Conservation (phyloP, 2,888 invertebrate genomes). For the Gastrophysa polygoni region DNA sequence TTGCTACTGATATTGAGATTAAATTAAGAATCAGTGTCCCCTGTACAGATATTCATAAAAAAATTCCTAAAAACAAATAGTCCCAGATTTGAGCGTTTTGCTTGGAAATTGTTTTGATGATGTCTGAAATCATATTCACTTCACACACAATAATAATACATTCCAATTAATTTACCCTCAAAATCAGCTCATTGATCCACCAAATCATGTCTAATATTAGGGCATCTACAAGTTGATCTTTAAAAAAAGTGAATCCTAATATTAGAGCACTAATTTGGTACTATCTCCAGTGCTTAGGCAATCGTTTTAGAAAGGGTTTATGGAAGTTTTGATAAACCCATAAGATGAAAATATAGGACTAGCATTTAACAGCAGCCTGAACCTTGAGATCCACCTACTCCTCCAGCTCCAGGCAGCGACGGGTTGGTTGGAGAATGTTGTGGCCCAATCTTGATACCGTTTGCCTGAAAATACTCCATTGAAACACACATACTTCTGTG, state of each 20-base stretch:
- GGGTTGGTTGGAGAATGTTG: constrained; percentile 94
- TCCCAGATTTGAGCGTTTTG: not conserved
- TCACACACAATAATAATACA: not conserved
- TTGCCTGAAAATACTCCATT: constrained; percentile 75
- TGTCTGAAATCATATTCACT: not conserved
- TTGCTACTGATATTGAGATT: constrained; percentile 29
- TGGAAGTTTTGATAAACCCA: constrained; percentile 17
- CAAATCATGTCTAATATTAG: constrained; percentile 16
- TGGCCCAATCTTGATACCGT: constrained; percentile 99
- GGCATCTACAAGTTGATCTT: not conserved
- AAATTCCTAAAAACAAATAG: no score
- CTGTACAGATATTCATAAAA: not conserved
- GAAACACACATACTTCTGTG: not conserved
- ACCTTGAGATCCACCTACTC: constrained; percentile 79
- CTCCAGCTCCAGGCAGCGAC: constrained; percentile 78
- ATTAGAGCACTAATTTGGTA: constrained; percentile 27
- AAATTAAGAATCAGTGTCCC: constrained; percentile 13
- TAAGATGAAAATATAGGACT: not conserved
- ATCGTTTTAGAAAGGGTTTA: constrained; percentile 13
- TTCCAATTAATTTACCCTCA: constrained; percentile 4
- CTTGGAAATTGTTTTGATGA: not conserved
- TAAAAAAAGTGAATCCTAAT: not conserved
- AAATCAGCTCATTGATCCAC: constrained; percentile 13
- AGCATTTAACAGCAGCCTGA: constrained; percentile 87
- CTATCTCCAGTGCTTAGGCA: constrained; percentile 25